Base-by-base conservation (phyloP, 2,113 vertebrate species). In the Vireo altiloquus region DNA sequence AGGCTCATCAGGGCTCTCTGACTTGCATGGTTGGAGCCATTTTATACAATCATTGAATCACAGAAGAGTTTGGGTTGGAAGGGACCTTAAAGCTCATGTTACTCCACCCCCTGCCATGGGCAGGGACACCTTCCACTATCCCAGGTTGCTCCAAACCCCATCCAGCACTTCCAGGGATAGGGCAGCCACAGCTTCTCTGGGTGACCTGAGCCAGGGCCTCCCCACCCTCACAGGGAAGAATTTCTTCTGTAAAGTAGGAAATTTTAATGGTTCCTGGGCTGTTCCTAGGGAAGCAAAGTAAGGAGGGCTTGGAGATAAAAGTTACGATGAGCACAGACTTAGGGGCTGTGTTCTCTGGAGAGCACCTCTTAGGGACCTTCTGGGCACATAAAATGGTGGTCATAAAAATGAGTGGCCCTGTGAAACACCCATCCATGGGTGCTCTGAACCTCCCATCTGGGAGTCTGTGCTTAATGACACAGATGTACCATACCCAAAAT, bases 401-500 rank as follows among this genome's bases (percentile, higher is more conserved):
- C 7, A 1, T 17, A 39, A 30, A 39, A 37, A 50, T 1, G 5
- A 60, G 71, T 13, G 28, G n/a, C 49, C 54, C 42, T 25, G 56
- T 74, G 72, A 18, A 57, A 44, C 12, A 6, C 0, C 1, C 15
- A 21, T 42, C 74, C 11, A 0, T 0, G 4, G 56, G 15, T 84
- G 44, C 52, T 40, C 47, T 56, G 24, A 3, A 25, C 66, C 6
- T 42, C 68, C 72, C 64, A 16, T 9, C 60, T 71, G 83, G 49
- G 65, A 68, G 28, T 2, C 40, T 57, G 30, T 89, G 65, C 90
- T 90, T 37, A 15, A 23, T 68, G 87, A 15, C 72, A 77, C 0
- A 0, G n/a, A 15, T 0, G 2, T 3, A 13, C 42, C 47, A 7
- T 24, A 65, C 39, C 70, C 54, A 37, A 50, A 25, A 7, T n/a